Conservation (phyloP, 2,113 vertebrate genomes). For the Gadus chalcogrammus region DNA sequence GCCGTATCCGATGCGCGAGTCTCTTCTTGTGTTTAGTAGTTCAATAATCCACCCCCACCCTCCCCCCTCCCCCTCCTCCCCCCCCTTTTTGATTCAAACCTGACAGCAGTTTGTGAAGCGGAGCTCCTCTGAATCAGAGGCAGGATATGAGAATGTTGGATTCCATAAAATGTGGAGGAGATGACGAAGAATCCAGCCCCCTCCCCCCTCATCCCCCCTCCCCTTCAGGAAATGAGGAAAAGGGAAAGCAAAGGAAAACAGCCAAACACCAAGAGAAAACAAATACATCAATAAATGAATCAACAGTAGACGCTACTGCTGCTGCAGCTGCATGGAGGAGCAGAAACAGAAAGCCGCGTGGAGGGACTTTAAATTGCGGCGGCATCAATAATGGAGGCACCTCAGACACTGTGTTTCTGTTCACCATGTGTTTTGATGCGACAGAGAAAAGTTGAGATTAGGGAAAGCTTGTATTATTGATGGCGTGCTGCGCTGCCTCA, state of each 20-base stretch:
- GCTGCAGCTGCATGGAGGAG: conserved; percentile 44
- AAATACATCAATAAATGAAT: conserved; percentile 78
- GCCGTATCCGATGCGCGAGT: conserved; percentile 62
- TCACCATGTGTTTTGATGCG: conserved; percentile 59
- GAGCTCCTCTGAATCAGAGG: conserved; percentile 68
- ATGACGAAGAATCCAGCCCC: conserved; percentile 40
- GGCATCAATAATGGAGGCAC: conserved; percentile 70
- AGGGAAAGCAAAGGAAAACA: conserved; percentile 20
- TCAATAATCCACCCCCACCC: conserved; percentile 67
- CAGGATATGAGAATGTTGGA: conserved; percentile 65
- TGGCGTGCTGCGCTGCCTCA: conserved; percentile 51
- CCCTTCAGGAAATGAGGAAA: conserved; percentile 28
- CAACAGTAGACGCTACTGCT: conserved; percentile 53
- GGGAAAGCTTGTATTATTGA: conserved; percentile 67
- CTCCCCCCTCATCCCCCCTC: neutral
- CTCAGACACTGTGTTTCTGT: conserved; percentile 63
- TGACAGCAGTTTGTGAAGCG: conserved; percentile 75
- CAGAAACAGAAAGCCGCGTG: conserved; percentile 41
- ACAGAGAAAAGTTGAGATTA: conserved; percentile 66
- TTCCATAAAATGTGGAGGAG: conserved; percentile 66
- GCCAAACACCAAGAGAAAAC: conserved; percentile 65
- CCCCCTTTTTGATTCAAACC: conserved; percentile 68
- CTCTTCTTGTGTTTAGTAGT: conserved; percentile 64
- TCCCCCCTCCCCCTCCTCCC: conserved; percentile 34
- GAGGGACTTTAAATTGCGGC: conserved; percentile 67